phyloP scores from a whole-genome alignment of 2,888 invertebrate genomes.

The Cephus nigrinus region DNA sequence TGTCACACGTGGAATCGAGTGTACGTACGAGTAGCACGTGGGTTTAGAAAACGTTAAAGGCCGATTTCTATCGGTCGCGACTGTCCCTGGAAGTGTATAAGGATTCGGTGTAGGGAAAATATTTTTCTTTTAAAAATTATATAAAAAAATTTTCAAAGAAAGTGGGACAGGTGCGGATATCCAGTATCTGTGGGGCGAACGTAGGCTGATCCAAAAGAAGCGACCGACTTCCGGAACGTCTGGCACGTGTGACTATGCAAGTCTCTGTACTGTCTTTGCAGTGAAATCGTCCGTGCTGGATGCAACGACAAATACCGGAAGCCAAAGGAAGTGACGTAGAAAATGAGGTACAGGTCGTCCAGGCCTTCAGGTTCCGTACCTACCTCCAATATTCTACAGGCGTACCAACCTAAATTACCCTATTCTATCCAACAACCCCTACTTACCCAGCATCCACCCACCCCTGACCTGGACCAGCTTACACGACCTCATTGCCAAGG shows the following conservation, averaged over 20 bases:
- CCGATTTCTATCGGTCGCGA: not conserved
- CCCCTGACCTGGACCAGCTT: not conserved
- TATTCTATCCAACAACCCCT: constrained; percentile 10
- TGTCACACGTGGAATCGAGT: not conserved
- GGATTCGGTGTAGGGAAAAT: not conserved
- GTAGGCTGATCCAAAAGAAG: not conserved
- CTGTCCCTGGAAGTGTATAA: not conserved
- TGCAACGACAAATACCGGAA: constrained; percentile 8
- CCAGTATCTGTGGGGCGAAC: not conserved
- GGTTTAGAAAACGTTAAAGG: not conserved
- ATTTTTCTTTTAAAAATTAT: not conserved
- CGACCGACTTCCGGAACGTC: not conserved
- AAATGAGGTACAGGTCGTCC: not conserved
- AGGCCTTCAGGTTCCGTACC: not conserved
- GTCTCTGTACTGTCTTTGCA: constrained; percentile 2
- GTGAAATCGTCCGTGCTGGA: constrained; percentile 42
- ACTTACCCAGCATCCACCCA: not conserved
- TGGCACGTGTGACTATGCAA: not conserved
- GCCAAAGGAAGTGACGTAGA: not conserved
- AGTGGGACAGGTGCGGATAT: not conserved
- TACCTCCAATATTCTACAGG: constrained; percentile 9
- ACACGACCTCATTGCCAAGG: not conserved
- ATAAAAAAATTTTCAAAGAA: not conserved
- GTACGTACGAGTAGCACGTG: not conserved
- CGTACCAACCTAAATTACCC: constrained; percentile 20